Evolutionary conservation across 2,113 vertebrate species (phyloP).

Genomic region (Gymnogyps californianus): DNA sequence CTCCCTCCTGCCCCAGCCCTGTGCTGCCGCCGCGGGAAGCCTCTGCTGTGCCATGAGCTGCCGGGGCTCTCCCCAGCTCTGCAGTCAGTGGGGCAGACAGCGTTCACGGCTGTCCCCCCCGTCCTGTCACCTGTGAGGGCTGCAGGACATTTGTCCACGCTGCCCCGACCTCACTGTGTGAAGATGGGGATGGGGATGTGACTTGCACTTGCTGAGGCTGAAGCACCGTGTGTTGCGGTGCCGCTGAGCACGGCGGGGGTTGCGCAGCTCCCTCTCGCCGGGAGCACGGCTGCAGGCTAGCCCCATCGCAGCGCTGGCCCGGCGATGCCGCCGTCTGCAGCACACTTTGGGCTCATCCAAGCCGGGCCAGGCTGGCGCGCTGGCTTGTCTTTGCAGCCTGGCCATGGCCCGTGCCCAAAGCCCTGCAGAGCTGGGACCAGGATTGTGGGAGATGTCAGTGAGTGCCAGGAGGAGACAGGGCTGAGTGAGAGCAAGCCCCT

Average conservation of each 20-base stretch:
- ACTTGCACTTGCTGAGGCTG: neutral
- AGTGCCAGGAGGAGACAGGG: neutral
- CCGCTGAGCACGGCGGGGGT: fast-evolving
- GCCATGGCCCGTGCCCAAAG: neutral
- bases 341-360: neutral
- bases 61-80: neutral
- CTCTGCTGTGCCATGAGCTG: neutral
- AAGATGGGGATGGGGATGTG: neutral
- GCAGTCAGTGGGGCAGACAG: fast-evolving
- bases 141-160: fast-evolving
- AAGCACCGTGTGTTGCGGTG: neutral
- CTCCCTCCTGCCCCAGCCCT: neutral
- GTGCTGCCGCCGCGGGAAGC: fast-evolving
- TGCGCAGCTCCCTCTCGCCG: fast-evolving
- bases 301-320: fast-evolving
- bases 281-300: neutral
- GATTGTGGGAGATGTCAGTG: neutral
- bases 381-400: neutral
- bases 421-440: neutral
- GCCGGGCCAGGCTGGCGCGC: fast-evolving
- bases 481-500: neutral
- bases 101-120: fast-evolving
- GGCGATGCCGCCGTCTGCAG: fast-evolving
- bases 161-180: fast-evolving
- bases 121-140: neutral